phyloP scores from a whole-genome alignment of 2,797 vertebrate genomes.

The Tapera naevia region DNA sequence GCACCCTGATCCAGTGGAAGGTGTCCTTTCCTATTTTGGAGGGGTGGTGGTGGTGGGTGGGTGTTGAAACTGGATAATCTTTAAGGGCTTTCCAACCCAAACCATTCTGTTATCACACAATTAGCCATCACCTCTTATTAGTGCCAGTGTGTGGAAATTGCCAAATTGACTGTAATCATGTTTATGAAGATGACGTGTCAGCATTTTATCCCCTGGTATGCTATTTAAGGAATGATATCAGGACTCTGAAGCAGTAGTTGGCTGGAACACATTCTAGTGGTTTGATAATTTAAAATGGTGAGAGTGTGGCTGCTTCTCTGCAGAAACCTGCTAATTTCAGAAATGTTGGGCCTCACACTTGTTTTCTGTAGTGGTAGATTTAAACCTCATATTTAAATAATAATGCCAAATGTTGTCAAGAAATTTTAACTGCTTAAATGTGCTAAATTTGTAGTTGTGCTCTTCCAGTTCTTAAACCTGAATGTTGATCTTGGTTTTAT shows the following conservation, averaged over 20 bases:
- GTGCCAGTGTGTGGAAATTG: not conserved
- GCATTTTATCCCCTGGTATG: not conserved
- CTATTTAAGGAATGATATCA: not conserved
- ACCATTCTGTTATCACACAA: not conserved
- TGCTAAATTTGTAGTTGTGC: not conserved
- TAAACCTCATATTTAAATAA: not conserved
- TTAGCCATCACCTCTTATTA: not conserved
- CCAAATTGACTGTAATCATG: not conserved
- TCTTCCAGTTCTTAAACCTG: not conserved
- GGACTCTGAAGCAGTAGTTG: not conserved
- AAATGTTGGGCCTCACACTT: not conserved
- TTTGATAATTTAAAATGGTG: not conserved
- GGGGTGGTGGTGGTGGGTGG: too few species aligned
- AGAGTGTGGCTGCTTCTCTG: not conserved
- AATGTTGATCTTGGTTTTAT: not conserved
- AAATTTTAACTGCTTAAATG: not conserved
- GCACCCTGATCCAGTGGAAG: too few species aligned
- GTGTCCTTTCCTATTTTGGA: too few species aligned
- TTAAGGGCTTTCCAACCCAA: too few species aligned
- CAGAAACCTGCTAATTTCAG: not conserved
- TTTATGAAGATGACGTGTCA: not conserved
- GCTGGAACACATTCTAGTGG: accelerated
- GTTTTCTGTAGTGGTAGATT: not conserved
- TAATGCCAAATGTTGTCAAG: not conserved
- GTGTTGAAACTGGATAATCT: too few species aligned